Evolutionary conservation across 2,888 invertebrate genomes (phyloP), one percentile per base, ranked within the genome.

Genomic region (Polia nebulosa): DNA sequence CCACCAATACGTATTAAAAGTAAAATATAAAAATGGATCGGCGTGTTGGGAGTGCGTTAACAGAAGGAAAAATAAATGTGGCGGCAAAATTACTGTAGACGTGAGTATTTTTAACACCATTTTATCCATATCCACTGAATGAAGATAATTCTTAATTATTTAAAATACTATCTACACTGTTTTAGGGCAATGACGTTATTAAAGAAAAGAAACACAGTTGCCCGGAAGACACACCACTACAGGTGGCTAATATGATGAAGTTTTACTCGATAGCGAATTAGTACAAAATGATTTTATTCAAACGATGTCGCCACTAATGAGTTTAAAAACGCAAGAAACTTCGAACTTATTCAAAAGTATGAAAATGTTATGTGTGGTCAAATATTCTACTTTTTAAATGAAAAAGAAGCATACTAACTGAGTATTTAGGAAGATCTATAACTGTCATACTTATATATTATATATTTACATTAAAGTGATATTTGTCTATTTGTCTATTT

Each of bases 1-100:
- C 45, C 22, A 45, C 45, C 45, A 45, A 45, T 45, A 20, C 13
- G 45, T 45, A 22, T 45, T 45, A 45, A 45, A 45, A 45, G 20
- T 20, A 4, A 45, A 11, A 45, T 20, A 45, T 22, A 45, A 45
- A 45, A 45, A 11, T 22, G 45, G 45, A 22, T 13, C 45, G 13
- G 22, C 20, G 22, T 45, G 45, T 6, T 45, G 45, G 45, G 45
- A 45, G 11, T 45, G 45, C 5, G 45, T 45, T 13, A 45, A 45
- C 2, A 45, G 45, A 45, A 45, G 45, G 22, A 45, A 45, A 45
- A 22, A 13, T 4, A 45, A 45, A 45, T 45, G 45, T 45, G 45
- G 22, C 2, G 45, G 45, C 9, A 45, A 45, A 20, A 11, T 45
- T 45, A 45, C 45, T 22, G 11, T 45, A 2, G 13, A 45, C 6